Evolutionary conservation across 2,797 vertebrate genomes (phyloP).

Genomic region (Channallabes apus): DNA sequence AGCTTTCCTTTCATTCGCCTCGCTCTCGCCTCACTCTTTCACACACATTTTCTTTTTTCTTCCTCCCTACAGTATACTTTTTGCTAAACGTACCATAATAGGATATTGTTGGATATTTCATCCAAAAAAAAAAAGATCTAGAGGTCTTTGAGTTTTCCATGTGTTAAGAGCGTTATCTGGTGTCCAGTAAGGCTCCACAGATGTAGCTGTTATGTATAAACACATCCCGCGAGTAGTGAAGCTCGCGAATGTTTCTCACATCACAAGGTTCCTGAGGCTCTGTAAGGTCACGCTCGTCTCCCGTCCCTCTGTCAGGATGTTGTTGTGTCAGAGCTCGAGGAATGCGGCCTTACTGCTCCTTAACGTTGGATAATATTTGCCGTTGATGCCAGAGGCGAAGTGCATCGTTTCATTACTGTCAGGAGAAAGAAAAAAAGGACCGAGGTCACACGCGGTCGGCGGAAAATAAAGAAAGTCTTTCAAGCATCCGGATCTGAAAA

Average conservation of each 20-base stretch:
- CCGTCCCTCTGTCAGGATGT: constrained; percentile 42
- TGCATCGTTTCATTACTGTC: constrained; percentile 41
- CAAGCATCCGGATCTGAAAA: not conserved
- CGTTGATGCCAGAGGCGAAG: constrained; percentile 54
- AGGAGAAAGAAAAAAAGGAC: not conserved
- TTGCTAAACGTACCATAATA: not conserved
- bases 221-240: constrained; percentile 44
- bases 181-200: constrained; percentile 45
- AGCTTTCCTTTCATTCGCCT: not conserved
- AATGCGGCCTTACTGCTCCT: constrained; percentile 49
- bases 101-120: not conserved
- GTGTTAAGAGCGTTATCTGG: constrained; percentile 42
- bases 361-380: constrained; percentile 45
- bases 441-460: not conserved
- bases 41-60: not conserved
- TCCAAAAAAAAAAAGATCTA: not conserved
- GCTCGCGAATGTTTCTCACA: constrained; percentile 25
- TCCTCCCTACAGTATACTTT: not conserved
- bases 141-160: constrained; percentile 17
- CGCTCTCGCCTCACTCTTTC: not conserved
- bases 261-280: constrained; percentile 37
- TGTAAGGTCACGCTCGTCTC: constrained; percentile 51
- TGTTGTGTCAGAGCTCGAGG: constrained; percentile 47
- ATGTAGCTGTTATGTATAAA: constrained; percentile 56
- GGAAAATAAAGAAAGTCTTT: not conserved